Conservation (phyloP, 1,140 invertebrate species). For the Bombus huntii region DNA sequence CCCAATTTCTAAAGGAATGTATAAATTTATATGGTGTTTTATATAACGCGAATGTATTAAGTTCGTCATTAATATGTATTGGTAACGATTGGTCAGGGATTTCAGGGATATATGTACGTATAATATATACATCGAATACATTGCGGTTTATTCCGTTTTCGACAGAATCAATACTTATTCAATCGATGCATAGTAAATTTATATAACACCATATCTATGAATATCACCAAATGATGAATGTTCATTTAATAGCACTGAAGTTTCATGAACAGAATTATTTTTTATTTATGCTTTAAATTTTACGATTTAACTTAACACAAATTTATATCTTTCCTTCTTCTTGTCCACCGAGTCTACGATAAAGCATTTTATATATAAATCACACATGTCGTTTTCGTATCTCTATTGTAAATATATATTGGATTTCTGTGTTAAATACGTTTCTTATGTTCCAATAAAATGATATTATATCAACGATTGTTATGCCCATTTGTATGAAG, state of each 20-base stretch:
- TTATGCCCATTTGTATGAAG: too few species aligned
- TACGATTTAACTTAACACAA: neutral
- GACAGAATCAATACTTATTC: neutral
- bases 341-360: too few species aligned
- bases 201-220: neutral
- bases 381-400: too few species aligned
- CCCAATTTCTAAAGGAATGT: neutral
- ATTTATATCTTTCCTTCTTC: too few species aligned
- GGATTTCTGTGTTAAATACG: too few species aligned
- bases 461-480: too few species aligned
- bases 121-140: neutral
- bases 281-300: too few species aligned
- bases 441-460: too few species aligned
- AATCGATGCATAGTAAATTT: slow-evolving; percentile 1
- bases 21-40: neutral
- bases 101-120: neutral
- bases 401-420: too few species aligned
- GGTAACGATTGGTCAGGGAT: neutral
- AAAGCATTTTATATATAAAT: too few species aligned
- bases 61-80: neutral
- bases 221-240: neutral
- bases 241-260: neutral
- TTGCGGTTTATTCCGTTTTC: slow-evolving; percentile 3
- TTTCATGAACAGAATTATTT: too few species aligned
- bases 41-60: neutral